Conservation (phyloP, 2,113 vertebrate genomes). For the Perca fluviatilis region DNA sequence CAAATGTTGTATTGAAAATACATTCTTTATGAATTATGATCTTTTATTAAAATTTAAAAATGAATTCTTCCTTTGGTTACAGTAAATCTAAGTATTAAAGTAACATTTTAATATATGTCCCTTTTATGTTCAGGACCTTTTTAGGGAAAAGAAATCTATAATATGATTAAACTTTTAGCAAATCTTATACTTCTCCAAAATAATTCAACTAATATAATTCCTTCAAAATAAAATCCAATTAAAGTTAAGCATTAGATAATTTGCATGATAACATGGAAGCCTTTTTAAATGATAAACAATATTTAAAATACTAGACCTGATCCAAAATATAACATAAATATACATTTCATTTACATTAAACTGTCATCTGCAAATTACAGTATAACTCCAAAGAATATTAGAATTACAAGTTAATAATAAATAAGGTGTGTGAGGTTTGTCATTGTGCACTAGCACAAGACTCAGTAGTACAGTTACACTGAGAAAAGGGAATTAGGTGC, state of each 20-base stretch:
- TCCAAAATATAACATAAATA: conserved; percentile 74
- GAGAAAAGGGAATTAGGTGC: conserved; percentile 55
- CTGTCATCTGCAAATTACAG: conserved; percentile 58
- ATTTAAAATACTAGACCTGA: conserved; percentile 59
- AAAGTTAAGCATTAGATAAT: conserved; percentile 55
- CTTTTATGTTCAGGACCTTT: conserved; percentile 20
- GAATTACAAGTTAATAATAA: conserved; percentile 77
- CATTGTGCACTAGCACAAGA: conserved; percentile 64
- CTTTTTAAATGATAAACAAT: conserved; percentile 55
- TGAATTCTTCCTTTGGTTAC: conserved; percentile 71
- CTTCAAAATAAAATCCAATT: conserved; percentile 72
- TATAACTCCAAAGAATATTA: conserved; percentile 69
- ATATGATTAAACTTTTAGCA: conserved; percentile 48
- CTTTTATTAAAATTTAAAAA: conserved; percentile 58
- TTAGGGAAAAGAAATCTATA: conserved; percentile 57
- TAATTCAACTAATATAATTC: conserved; percentile 59
- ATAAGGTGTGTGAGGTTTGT: conserved; percentile 68
- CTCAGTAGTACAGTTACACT: conserved; percentile 82
- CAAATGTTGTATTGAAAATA: conserved; percentile 62
- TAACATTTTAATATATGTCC: conserved; percentile 60
- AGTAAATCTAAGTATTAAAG: conserved; percentile 65
- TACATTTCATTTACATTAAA: conserved; percentile 71
- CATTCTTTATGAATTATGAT: conserved; percentile 65
- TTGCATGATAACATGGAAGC: conserved; percentile 43
- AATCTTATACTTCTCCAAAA: conserved; percentile 65